Evolutionary conservation across 2,797 vertebrate species (phyloP).

Genomic region (Eospalax fontanierii): DNA sequence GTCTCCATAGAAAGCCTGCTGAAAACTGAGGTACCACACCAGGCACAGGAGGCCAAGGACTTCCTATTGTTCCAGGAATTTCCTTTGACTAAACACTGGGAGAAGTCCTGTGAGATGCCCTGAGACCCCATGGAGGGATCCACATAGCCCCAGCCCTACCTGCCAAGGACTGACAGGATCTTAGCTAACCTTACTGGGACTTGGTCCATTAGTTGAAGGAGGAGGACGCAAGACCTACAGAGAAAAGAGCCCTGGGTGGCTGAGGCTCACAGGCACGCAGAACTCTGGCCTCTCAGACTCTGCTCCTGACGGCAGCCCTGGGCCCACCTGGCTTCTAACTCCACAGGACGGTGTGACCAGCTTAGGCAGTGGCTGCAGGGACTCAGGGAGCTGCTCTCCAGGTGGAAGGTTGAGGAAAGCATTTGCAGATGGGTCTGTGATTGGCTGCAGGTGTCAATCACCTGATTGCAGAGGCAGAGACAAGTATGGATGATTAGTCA

Average conservation of each 20-base stretch:
- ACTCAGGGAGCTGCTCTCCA: too few relatives aligned
- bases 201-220: background rate
- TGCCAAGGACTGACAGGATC: background rate
- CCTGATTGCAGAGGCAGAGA: background rate
- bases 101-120: background rate
- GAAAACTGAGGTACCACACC: background rate
- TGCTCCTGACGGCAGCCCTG: background rate
- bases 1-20: too few relatives aligned
- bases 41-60: too few relatives aligned
- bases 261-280: background rate
- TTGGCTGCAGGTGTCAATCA: background rate
- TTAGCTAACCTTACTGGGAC: background rate
- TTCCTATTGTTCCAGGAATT: background rate
- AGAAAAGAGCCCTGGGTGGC: background rate
- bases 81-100: background rate
- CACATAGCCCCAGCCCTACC: background rate
- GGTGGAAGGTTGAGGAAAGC: background rate
- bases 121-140: background rate
- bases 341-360: background rate
- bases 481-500: too few relatives aligned
- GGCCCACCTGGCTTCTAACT: background rate
- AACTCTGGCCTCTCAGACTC: background rate
- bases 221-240: background rate
- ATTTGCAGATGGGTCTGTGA: fast-evolving
- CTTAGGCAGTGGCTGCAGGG: background rate